Conservation (phyloP, 2,113 vertebrate genomes). For the Tichodroma muraria region DNA sequence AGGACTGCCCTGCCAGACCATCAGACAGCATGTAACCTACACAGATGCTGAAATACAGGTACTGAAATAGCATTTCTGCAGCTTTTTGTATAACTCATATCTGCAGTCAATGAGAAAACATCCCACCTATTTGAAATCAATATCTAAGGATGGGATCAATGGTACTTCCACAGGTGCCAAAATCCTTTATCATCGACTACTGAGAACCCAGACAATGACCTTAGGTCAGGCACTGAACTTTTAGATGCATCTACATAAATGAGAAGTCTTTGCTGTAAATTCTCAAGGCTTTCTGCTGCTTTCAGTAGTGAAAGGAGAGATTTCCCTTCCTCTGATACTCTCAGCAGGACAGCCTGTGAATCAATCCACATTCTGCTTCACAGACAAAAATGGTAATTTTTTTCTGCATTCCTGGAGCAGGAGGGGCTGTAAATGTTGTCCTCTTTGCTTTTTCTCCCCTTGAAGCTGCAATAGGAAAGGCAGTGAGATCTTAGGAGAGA, state of each 20-base stretch:
- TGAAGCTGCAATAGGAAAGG: not conserved
- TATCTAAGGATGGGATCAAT: not conserved
- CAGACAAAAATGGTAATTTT: not conserved
- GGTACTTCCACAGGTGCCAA: not conserved
- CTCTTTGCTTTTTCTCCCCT: not conserved
- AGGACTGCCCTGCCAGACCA: not conserved
- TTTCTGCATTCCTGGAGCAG: not conserved
- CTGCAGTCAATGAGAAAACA: not conserved
- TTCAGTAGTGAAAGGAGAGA: not conserved
- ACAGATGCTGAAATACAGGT: not conserved
- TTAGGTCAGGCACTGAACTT: not conserved
- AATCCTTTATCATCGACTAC: not conserved
- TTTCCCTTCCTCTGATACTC: not conserved
- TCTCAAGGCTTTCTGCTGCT: not conserved
- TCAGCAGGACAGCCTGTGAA: not conserved
- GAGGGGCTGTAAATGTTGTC: not conserved
- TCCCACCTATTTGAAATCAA: not conserved
- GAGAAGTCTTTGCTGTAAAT: not conserved
- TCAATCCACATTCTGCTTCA: not conserved
- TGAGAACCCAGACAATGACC: not conserved
- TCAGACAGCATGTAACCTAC: not conserved
- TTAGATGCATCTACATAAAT: not conserved
- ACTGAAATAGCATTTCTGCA: not conserved
- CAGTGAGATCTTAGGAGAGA: not conserved
- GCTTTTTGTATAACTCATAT: not conserved